Conservation (phyloP, 2,888 invertebrate genomes). For the Tenthredo mesomela region DNA sequence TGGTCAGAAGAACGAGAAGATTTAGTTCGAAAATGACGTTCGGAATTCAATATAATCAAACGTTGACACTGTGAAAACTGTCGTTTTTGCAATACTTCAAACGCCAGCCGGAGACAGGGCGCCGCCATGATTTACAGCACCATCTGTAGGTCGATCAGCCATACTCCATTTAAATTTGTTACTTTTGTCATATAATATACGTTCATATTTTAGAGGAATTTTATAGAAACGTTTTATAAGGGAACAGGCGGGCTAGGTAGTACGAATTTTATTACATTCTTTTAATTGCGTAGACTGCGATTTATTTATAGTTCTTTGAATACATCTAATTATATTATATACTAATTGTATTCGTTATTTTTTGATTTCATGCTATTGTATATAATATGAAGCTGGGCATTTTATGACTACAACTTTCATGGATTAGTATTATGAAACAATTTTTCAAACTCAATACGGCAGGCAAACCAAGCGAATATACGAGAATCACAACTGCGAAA, state of each 20-base stretch:
- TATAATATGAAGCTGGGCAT: background rate
- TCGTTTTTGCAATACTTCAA: constrained; percentile 59
- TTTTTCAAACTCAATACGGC: background rate
- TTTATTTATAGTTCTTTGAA: constrained; percentile 8
- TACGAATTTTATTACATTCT: background rate
- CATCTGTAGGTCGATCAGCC: constrained; percentile 23
- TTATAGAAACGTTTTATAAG: background rate
- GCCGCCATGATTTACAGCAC: constrained; percentile 66
- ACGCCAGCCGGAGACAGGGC: constrained; percentile 61
- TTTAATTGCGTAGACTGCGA: background rate
- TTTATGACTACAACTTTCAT: background rate
- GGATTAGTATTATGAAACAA: background rate
- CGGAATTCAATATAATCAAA: constrained; percentile 51
- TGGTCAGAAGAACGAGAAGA: background rate
- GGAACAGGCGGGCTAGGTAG: background rate
- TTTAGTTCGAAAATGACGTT: constrained; percentile 51
- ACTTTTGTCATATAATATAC: background rate
- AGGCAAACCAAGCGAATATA: background rate
- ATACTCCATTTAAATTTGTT: constrained; percentile 12
- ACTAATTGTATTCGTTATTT: constrained; percentile 13
- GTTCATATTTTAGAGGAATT: background rate
- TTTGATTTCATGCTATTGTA: background rate
- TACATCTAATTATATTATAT: background rate
- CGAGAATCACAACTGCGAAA: background rate
- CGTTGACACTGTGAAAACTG: constrained; percentile 56